These are phyloP conservation scores for Catharus minimus DNA, from an alignment of 2,113 vertebrate species.

Conservation along the genomic window DNA sequence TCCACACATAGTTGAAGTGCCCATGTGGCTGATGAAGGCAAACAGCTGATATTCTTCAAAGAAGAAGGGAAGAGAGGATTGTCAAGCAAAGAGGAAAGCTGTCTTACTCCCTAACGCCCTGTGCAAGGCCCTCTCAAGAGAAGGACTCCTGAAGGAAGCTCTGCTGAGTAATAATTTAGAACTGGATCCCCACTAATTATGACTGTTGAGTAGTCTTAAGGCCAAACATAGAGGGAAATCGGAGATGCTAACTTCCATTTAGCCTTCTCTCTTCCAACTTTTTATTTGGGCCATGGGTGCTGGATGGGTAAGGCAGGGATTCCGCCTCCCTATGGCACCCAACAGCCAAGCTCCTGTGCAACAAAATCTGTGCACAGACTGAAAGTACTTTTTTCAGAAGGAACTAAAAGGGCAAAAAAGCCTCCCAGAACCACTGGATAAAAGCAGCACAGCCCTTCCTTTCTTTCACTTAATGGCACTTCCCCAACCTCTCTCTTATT, in stretches of 20 bases:
- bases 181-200: background rate
- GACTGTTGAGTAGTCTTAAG: background rate
- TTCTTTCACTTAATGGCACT: background rate
- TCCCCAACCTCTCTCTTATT: background rate
- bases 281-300: background rate
- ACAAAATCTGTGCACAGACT: background rate
- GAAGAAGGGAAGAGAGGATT: background rate
- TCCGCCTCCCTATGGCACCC: background rate
- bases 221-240: background rate
- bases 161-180: background rate
- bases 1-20: slow-evolving; percentile 97
- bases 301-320: background rate
- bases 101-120: background rate
- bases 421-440: background rate
- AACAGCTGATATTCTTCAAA: slow-evolving; percentile 93
- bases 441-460: background rate
- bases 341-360: background rate
- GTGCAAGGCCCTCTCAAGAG: background rate
- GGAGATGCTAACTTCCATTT: background rate
- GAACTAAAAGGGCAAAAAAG: background rate
- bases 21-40: slow-evolving; percentile 99
- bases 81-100: background rate
- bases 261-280: background rate
- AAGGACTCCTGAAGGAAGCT: background rate
- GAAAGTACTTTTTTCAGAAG: background rate